A percentile compares a stretch with the other conserved stretches of the same genome.
These are phyloP conservation scores for Tragopan temminckii DNA, from an alignment of 2,797 vertebrate species.

Conservation along the genomic window DNA sequence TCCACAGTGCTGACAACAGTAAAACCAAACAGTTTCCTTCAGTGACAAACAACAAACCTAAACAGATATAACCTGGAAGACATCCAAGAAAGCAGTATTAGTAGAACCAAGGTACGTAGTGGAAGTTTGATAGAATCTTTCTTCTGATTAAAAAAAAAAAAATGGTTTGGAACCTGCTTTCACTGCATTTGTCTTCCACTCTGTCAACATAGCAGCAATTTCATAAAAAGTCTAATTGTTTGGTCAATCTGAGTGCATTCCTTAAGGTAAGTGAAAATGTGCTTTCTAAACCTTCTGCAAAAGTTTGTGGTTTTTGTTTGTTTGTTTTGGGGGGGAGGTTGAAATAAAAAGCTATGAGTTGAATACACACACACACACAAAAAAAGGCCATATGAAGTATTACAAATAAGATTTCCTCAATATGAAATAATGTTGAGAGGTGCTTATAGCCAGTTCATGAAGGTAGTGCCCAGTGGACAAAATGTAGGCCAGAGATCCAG, in stretches of 20 bases:
- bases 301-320: no score
- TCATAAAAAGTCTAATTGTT: background rate
- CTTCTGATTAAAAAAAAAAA: background rate
- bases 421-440: background rate
- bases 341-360: background rate
- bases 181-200: background rate
- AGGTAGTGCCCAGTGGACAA: background rate
- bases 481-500: background rate
- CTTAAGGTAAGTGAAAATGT: conserved; percentile 9
- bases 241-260: background rate
- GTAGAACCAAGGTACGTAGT: background rate
- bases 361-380: background rate
- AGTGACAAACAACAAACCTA: conserved; percentile 52
- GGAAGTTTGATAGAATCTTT: background rate
- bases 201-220: background rate
- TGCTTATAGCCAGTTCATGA: background rate
- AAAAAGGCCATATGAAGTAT: background rate
- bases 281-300: background rate
- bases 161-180: conserved; percentile 7
- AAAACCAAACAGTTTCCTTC: conserved; percentile 56
- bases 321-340: background rate
- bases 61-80: conserved; percentile 32
- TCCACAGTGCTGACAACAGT: conserved; percentile 42
- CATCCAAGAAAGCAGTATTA: conserved; percentile 16
- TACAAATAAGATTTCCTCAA: background rate